Percentiles rank a stretch among this genome's conserved stretches.
Evolutionary conservation across 2,797 vertebrate genomes (phyloP).

Genomic region (Coregonus sp.): DNA sequence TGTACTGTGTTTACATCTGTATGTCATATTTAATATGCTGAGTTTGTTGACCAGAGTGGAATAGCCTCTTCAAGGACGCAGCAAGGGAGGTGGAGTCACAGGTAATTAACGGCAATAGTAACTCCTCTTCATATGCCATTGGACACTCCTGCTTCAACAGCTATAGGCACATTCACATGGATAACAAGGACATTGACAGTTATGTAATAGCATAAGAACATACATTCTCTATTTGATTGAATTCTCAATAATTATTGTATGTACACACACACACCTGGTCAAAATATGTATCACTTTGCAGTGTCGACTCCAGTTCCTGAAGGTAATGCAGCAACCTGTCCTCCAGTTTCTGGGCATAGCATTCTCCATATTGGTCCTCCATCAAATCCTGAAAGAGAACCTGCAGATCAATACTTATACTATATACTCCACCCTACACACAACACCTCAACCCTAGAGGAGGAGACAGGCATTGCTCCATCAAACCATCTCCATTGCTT

Average conservation of each 20-base stretch:
- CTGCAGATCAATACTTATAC: background rate
- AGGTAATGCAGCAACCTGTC: conserved; percentile 73
- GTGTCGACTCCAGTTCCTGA: conserved; percentile 46
- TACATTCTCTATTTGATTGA: background rate
- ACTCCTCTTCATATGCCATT: conserved; percentile 60
- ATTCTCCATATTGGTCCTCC: conserved; percentile 72
- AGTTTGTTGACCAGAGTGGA: conserved; percentile 61
- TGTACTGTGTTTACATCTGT: background rate
- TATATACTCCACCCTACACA: background rate
- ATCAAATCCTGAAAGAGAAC: conserved; percentile 61
- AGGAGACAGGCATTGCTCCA: background rate
- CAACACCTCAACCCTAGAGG: background rate
- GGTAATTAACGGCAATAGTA: conserved; percentile 58
- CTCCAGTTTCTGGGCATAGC: conserved; percentile 70
- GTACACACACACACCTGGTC: conserved; percentile 61
- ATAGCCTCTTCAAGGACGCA: conserved; percentile 62
- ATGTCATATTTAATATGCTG: background rate
- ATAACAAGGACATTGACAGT: background rate
- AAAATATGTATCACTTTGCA: conserved; percentile 63
- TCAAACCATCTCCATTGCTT: background rate
- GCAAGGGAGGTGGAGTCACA: conserved; percentile 44
- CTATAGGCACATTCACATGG: conserved; percentile 42
- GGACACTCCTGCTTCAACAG: conserved; percentile 59
- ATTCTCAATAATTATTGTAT: background rate
- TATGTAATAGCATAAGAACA: background rate